Base-by-base conservation (phyloP, 53 echinoderm and acorn worm genomes). In the Patiria pectinifera region DNA sequence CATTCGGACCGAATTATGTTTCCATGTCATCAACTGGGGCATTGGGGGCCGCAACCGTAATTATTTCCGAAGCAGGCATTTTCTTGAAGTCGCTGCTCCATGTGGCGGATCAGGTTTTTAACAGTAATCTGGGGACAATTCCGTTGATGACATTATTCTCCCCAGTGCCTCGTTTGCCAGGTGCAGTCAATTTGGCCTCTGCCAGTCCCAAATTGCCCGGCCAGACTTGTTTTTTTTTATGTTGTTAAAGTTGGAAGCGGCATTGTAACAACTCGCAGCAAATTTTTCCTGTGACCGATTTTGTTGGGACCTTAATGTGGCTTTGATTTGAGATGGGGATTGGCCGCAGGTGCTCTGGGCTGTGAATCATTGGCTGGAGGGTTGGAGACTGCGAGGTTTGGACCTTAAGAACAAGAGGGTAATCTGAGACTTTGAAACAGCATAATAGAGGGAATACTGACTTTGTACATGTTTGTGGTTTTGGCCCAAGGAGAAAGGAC, bases 121-220 rank as follows among this genome's bases (percentile, higher is more conserved):
- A 53, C 21, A 6, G 24, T 15, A 78, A 18, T 82, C 82, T 46
- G 5, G n/a, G 59, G 82, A 82, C 58, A 58, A 82, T 82, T 82
- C 24, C 3, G 59, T n/a, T 82, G n/a, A 59, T 82, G 82, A 22
- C 82, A 82, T 22, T 59, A 24, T 22, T 35, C 82, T 82, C 82
- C 60, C 82, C 21, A 59, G n/a, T 35, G 82, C 11, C 60, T 82
- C 82, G 44, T 58, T 82, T 82, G n/a, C 82, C 82, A 82, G 82
- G 24, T 82, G 82, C 23, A 58, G 49, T 21, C 44, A 46, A 82
- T 82, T 59, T 59, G 22, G 58, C 60, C 59, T 46, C 60, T 74
- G 74, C 74, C 8, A 6, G 22, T 74, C 74, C 24, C 74, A 74
- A 74, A 23, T 74, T 74, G 24, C 74, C 74, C 9, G 24, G 74